Conservation (phyloP, 1,140 invertebrate genomes). For the Drosophila pallidifrons region DNA sequence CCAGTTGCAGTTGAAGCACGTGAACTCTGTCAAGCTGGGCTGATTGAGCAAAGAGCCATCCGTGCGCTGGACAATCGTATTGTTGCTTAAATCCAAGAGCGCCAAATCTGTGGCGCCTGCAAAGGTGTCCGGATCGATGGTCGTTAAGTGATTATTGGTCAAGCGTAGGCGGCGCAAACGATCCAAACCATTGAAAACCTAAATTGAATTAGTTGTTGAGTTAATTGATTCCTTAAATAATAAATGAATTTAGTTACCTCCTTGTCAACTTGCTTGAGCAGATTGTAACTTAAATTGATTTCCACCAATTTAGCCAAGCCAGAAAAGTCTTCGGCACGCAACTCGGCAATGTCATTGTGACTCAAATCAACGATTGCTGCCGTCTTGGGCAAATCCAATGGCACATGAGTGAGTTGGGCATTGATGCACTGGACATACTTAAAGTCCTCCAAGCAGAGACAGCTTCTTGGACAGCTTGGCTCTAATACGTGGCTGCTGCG, state of each 20-base stretch:
- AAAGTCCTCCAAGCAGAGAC: conserved; percentile 72
- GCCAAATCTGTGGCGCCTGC: conserved; percentile 84
- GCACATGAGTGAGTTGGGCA: conserved; percentile 68
- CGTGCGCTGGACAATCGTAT: conserved; percentile 85
- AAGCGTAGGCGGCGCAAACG: conserved; percentile 82
- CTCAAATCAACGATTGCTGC: conserved; percentile 78
- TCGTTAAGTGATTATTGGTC: conserved; percentile 86
- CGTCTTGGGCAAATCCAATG: conserved; percentile 73
- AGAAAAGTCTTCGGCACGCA: conserved; percentile 70
- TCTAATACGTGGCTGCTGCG: conserved; percentile 78
- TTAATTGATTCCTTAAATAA: neutral
- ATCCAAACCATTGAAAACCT: conserved; percentile 70
- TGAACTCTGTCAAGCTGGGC: conserved; percentile 67
- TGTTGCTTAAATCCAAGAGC: conserved; percentile 86
- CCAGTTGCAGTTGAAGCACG: conserved; percentile 78
- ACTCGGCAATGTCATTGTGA: conserved; percentile 73
- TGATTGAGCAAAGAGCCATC: conserved; percentile 77
- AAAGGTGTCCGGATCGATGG: conserved; percentile 86
- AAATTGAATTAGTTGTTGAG: neutral
- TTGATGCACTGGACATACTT: conserved; percentile 73
- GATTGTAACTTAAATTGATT: conserved; percentile 75
- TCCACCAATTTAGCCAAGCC: conserved; percentile 74
- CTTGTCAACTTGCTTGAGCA: conserved; percentile 68
- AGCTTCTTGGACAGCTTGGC: conserved; percentile 74
- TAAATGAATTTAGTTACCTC: conserved; percentile 49